Evolutionary conservation across 2,797 vertebrate genomes (phyloP), one percentile per base, ranked within the genome.

Genomic region (Protonibea diacanthus): DNA sequence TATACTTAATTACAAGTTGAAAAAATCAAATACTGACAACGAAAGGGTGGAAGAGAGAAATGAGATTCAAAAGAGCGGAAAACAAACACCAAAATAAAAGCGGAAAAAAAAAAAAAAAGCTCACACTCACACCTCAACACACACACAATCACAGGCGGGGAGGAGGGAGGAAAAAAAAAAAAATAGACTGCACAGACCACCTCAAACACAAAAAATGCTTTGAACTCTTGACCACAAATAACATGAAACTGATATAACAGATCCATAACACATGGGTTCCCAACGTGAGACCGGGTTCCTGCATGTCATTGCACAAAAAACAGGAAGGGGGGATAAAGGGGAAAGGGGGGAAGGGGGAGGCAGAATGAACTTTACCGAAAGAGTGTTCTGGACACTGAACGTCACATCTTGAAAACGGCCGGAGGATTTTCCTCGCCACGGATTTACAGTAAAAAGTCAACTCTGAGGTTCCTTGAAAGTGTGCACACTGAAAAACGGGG

Each of bases 331-430:
- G 25, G 25, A 27, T 27, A 27, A 38, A 38, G 8, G 33, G 8
- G 2, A 18, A 6, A 20, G 58, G 38, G 88, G 10, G 21, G 51
- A 33, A 38, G 88, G 10, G 21, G 51, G 8, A 72, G 74, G 86
- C 91, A 91, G 93, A 95, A 94, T 87, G 93, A 95, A 96, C 92
- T 95, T 93, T 94, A 94, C 95, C 95, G 66, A 86, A 72, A 90
- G 76, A 86, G 74, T 86, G 83, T 89, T 85, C 76, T 76, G 47
- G 0, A 85, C 62, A 66, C 44, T 11, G 0, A 74, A 81, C 33
- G 33, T 71, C 74, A 80, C 77, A 76, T 74, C 81, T 60, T 55
- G 55, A 66, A 57, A 67, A 63, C 40, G 21, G 60, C 58, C 0
- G 25, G 73, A 80, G 45, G 66, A 67, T 60, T 60, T 78, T 79